Evolutionary conservation across 2,797 vertebrate genomes (phyloP).

Genomic region (Phoxinus dragarum): DNA sequence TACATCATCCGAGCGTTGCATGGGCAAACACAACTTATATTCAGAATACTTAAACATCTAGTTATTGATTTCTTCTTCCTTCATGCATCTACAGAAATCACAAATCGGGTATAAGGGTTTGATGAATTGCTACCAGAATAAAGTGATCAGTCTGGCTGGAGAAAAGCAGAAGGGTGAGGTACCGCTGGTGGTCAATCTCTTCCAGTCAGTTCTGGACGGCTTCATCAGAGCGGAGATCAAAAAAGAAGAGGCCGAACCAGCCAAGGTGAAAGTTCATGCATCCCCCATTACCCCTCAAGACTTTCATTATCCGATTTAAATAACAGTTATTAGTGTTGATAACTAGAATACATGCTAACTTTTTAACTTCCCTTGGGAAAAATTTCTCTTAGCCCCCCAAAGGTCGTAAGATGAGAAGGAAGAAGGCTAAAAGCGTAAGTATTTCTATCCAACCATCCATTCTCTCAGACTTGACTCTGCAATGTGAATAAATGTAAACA

Average conservation of each 20-base stretch:
- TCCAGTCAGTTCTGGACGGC: conserved; percentile 95
- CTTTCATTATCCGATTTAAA: not conserved
- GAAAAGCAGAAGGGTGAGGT: conserved; percentile 88
- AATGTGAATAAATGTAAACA: conserved; percentile 1
- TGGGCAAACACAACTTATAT: not conserved
- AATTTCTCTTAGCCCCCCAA: conserved; percentile 83
- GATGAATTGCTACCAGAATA: conserved; percentile 92
- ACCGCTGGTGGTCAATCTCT: conserved; percentile 94
- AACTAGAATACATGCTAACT: not conserved
- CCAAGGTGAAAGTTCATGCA: conserved; percentile 82
- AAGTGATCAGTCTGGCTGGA: conserved; percentile 85
- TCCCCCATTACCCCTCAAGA: not conserved
- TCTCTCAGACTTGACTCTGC: conserved; percentile 17
- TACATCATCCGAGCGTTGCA: not conserved
- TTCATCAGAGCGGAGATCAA: conserved; percentile 92
- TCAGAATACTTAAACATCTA: not conserved
- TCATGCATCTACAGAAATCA: conserved; percentile 70
- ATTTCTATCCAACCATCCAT: not conserved
- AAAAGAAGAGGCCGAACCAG: conserved; percentile 87
- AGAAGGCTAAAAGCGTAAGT: conserved; percentile 92
- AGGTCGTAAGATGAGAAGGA: conserved; percentile 92
- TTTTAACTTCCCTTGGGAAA: not conserved
- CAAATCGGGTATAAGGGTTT: conserved; percentile 91
- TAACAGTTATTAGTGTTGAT: not conserved
- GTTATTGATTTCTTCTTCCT: not conserved